Conservation (phyloP, 2,797 vertebrate genomes). For the Catamblyrhynchus diadema region DNA sequence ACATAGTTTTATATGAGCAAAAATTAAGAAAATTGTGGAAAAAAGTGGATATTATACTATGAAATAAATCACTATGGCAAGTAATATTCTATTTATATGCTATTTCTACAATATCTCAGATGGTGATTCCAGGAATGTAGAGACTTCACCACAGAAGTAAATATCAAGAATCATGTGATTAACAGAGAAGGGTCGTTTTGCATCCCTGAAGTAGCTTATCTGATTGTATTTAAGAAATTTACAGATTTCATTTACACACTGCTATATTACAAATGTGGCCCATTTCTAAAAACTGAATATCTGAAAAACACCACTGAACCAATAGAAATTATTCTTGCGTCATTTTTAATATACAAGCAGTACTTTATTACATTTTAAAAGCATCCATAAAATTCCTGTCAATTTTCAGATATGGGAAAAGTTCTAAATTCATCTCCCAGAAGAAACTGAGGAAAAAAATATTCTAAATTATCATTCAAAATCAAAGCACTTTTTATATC, state of each 20-base stretch:
- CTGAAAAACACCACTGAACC: not conserved
- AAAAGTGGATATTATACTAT: not conserved
- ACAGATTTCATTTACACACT: not conserved
- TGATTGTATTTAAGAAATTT: not conserved
- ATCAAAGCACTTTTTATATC: not conserved
- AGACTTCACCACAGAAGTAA: not conserved
- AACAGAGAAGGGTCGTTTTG: not conserved
- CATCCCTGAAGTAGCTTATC: not conserved
- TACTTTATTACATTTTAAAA: not conserved
- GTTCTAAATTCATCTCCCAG: not conserved
- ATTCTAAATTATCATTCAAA: not conserved
- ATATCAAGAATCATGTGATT: not conserved
- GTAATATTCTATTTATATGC: not conserved
- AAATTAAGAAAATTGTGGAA: not conserved
- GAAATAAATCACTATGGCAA: not conserved
- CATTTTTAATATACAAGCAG: not conserved
- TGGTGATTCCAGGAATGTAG: not conserved
- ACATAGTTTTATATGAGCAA: not conserved
- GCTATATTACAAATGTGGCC: not conserved
- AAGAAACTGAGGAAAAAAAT: not conserved
- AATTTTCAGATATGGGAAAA: not conserved
- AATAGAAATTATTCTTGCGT: not conserved
- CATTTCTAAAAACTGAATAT: not conserved
- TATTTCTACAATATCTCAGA: not conserved
- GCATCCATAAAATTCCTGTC: not conserved